Evolutionary conservation across 2,113 vertebrate genomes (phyloP), one percentile per base, ranked within the genome.

Genomic region (Anolis carolinensis): DNA sequence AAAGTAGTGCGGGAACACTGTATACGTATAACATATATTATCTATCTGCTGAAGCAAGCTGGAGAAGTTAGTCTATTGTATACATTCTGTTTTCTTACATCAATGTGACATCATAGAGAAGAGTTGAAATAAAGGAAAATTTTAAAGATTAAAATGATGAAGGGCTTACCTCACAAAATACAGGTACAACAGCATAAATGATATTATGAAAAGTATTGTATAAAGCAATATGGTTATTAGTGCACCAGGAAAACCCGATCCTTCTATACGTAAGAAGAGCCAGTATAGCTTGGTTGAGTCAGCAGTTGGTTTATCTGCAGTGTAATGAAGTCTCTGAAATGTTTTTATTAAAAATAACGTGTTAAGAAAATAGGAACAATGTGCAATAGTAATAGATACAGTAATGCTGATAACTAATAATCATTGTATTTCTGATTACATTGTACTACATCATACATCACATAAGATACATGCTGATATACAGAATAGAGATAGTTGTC

Each of bases 201-300:
- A 98, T 83, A 97, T 93, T 92, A 98, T 91, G 91, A 97, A 95
- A 52, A 98, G 90, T 48, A 98, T 92, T 5, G 50, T 59, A 9
- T 98, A 98, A 71, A 98, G 95, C 55, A 98, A 92, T 70, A 97
- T 59, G 0, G 97, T 99, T 94, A 99, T 95, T 89, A 97, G 59
- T 81, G 95, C 92, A 27, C 98, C 98, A 1, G 96, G 95, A 76
- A 96, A 84, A 21, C 97, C 97, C 0, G 97, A 97, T 82, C 96
- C 95, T 27, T 95, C 95, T 11, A 85, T 94, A 90, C 95, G 95
- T 81, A 95, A 88, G 88, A 99, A 99, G 80, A 96, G 95, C 98
- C 98, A 98, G 92, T 98, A 98, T 44, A 99, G 97, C 84, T 99
- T 99, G 34, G 97, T 97, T 63, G 97, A 98, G 25, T 99, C 99